These are phyloP conservation scores for Neuroscelio doddi DNA, from an alignment of 2,888 invertebrate species.

Conservation along the genomic window DNA sequence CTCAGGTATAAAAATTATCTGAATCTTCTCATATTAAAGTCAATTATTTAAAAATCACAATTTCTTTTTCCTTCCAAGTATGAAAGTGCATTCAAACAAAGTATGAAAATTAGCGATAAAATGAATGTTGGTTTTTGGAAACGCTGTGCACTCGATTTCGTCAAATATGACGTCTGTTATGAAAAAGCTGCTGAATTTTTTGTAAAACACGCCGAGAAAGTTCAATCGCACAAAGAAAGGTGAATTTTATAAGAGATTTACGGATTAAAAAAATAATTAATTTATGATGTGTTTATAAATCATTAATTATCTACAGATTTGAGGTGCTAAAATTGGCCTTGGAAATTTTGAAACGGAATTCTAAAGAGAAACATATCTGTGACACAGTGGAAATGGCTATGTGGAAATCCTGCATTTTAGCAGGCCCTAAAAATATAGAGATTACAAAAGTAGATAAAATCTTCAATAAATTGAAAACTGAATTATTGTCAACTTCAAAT, in stretches of 20 bases:
- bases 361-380: constrained; percentile 56
- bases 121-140: constrained; percentile 73
- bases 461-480: constrained; percentile 63
- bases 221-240: constrained; percentile 67
- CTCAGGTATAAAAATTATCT: constrained; percentile 55
- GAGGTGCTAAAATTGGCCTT: constrained; percentile 63
- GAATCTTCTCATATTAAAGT: background rate
- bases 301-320: no score
- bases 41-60: no score
- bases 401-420: constrained; percentile 70
- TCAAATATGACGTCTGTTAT: constrained; percentile 76
- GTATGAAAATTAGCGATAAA: constrained; percentile 67
- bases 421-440: constrained; percentile 61
- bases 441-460: constrained; percentile 49
- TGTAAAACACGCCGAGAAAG: constrained; percentile 74
- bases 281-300: no score
- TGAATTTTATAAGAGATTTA: constrained; percentile 40
- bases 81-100: constrained; percentile 70
- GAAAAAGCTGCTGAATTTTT: constrained; percentile 79
- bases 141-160: constrained; percentile 78
- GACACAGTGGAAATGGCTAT: constrained; percentile 67
- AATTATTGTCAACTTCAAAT: constrained; percentile 58
- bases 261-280: no score
- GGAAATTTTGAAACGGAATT: constrained; percentile 58
- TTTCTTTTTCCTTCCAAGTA: no score